A percentile compares a stretch with the other conserved stretches of the same genome.
phyloP scores from a whole-genome alignment of 2,797 vertebrate species.

The Acanthis flammea region DNA sequence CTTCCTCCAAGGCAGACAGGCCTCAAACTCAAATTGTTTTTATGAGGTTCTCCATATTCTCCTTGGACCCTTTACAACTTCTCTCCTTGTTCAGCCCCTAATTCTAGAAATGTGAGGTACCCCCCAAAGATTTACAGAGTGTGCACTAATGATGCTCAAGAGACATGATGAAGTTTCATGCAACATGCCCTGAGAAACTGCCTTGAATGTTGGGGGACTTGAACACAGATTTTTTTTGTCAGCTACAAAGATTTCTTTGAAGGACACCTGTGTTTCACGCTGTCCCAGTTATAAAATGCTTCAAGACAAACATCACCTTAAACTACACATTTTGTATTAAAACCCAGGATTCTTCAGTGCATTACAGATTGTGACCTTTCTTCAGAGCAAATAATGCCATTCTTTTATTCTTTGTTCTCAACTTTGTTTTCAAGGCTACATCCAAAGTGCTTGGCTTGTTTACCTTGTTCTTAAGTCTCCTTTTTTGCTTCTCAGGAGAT shows the following conservation, averaged over 20 bases:
- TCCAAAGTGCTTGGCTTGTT: neutral
- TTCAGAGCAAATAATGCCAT: neutral
- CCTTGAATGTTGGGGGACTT: neutral
- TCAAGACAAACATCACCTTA: neutral
- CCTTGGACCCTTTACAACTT: accelerated
- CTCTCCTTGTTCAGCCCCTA: neutral
- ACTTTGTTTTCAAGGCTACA: neutral
- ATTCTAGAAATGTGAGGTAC: neutral
- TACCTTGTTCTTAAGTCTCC: neutral
- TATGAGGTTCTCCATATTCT: neutral
- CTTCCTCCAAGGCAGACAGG: neutral
- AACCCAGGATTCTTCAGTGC: neutral
- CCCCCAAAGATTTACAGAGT: neutral
- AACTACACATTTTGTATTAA: neutral
- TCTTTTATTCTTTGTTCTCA: neutral
- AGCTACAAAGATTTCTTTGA: neutral
- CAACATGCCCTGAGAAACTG: neutral
- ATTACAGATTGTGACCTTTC: neutral
- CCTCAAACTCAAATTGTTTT: neutral
- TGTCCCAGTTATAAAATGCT: neutral
- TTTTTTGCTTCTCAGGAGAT: neutral
- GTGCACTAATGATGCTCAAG: neutral
- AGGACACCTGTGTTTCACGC: neutral
- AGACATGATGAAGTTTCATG: neutral
- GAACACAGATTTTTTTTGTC: neutral